phyloP scores from a whole-genome alignment of 2,797 vertebrate genomes.

The Chelonia mydas region DNA sequence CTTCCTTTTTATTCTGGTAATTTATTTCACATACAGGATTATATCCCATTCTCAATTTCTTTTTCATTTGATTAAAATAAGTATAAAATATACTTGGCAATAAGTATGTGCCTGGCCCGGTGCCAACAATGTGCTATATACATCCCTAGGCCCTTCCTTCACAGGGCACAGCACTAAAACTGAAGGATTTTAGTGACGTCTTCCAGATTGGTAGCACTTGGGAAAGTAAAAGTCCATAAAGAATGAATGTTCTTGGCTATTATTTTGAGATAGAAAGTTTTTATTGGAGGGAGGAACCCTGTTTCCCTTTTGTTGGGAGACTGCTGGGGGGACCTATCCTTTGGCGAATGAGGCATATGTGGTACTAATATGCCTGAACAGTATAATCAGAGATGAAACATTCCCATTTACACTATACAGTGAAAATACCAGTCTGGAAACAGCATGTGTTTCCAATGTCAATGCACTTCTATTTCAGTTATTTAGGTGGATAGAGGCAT shows the following conservation, averaged over 20 bases:
- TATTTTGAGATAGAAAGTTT: conserved; percentile 63
- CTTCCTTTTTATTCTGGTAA: conserved; percentile 44
- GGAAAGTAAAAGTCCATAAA: conserved; percentile 11
- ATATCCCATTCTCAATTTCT: conserved; percentile 55
- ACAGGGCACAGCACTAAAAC: conserved; percentile 5
- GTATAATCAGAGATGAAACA: conserved; percentile 66
- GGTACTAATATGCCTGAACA: conserved; percentile 30
- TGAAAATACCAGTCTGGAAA: conserved; percentile 72
- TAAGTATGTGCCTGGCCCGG: conserved; percentile 9
- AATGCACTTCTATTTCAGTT: conserved; percentile 72
- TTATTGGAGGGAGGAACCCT: conserved; percentile 39
- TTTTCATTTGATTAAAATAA: conserved; percentile 71
- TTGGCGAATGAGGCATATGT: conserved; percentile 68
- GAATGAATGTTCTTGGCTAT: conserved; percentile 50
- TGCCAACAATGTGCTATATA: conserved; percentile 50
- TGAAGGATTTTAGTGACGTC: conserved; percentile 22
- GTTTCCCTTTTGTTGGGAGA: conserved; percentile 67
- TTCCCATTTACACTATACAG: conserved; percentile 70
- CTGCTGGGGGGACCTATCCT: conserved; percentile 34
- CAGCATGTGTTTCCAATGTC: conserved; percentile 78
- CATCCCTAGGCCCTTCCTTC: conserved; percentile 39
- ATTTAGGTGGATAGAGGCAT: conserved; percentile 75
- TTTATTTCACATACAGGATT: conserved; percentile 53
- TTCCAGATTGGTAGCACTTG: conserved; percentile 39
- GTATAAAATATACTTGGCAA: conserved; percentile 53